Evolutionary conservation across 2,888 invertebrate genomes (phyloP).

Genomic region (Ectropis crepuscularia): DNA sequence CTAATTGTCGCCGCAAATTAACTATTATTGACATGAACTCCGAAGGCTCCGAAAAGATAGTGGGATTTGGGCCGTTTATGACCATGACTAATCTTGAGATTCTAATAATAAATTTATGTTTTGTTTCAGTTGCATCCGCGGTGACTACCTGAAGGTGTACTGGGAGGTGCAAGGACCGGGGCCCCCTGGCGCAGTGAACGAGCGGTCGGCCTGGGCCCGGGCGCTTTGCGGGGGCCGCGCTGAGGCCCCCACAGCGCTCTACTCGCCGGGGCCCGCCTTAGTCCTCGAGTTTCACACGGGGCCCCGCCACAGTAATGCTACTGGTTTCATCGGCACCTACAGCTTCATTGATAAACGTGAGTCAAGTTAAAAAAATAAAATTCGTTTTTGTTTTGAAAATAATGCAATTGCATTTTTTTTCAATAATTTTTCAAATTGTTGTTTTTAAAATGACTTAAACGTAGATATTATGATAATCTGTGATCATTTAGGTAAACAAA

Average conservation of each 20-base stretch:
- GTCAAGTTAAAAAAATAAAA: slow-evolving; percentile 51
- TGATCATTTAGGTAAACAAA: too few relatives aligned
- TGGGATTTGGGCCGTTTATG: too few relatives aligned
- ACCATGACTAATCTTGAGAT: too few relatives aligned
- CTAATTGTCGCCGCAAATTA: too few relatives aligned
- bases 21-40: too few relatives aligned
- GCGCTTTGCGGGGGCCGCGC: slow-evolving; percentile 88
- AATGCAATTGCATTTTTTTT: too few relatives aligned
- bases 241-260: slow-evolving; percentile 89
- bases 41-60: too few relatives aligned
- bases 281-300: slow-evolving; percentile 90
- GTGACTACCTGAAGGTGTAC: slow-evolving; percentile 92
- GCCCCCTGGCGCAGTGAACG: slow-evolving; percentile 89
- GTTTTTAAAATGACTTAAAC: not conserved
- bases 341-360: slow-evolving; percentile 91
- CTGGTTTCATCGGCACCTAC: slow-evolving; percentile 91
- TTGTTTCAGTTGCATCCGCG: slow-evolving; percentile 88
- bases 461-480: too few relatives aligned
- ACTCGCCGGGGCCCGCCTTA: slow-evolving; percentile 90
- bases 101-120: slow-evolving; percentile 30
- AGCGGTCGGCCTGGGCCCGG: slow-evolving; percentile 90
- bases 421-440: not conserved
- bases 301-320: slow-evolving; percentile 79
- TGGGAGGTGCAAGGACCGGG: slow-evolving; percentile 90
- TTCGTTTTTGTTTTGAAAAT: not conserved